These are phyloP conservation scores for Loxodonta africana DNA, from an alignment of 2,113 vertebrate species.

Conservation along the genomic window DNA sequence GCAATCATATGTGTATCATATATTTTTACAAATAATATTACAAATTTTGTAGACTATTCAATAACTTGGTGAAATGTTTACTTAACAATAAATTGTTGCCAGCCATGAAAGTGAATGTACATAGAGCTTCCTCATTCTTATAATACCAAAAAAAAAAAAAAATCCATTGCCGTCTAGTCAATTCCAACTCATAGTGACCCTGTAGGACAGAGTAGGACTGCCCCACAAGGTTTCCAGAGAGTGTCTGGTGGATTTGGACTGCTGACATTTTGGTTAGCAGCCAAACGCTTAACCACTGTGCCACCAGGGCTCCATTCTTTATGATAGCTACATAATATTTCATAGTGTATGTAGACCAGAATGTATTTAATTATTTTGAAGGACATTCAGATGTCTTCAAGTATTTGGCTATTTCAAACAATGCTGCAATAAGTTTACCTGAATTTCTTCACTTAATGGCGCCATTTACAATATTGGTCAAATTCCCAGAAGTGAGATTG, in stretches of 20 bases:
- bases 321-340: background rate
- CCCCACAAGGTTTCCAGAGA: too few species aligned
- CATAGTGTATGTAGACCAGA: background rate
- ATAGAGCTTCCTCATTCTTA: background rate
- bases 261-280: too few species aligned
- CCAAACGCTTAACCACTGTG: too few species aligned
- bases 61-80: background rate
- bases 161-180: too few species aligned
- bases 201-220: too few species aligned
- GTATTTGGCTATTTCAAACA: slow-evolving; percentile 27
- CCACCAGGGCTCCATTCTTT: background rate
- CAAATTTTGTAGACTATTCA: background rate
- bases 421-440: background rate
- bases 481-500: slow-evolving; percentile 41
- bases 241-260: too few species aligned
- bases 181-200: too few species aligned
- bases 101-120: background rate
- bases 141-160: background rate
- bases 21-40: background rate
- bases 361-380: background rate
- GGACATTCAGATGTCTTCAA: background rate
- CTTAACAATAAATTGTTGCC: background rate
- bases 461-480: slow-evolving; percentile 32
- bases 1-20: background rate
- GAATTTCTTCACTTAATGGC: slow-evolving; percentile 2